Evolutionary conservation across 2,113 vertebrate genomes (phyloP).

Genomic region (Actenoides hombroni): DNA sequence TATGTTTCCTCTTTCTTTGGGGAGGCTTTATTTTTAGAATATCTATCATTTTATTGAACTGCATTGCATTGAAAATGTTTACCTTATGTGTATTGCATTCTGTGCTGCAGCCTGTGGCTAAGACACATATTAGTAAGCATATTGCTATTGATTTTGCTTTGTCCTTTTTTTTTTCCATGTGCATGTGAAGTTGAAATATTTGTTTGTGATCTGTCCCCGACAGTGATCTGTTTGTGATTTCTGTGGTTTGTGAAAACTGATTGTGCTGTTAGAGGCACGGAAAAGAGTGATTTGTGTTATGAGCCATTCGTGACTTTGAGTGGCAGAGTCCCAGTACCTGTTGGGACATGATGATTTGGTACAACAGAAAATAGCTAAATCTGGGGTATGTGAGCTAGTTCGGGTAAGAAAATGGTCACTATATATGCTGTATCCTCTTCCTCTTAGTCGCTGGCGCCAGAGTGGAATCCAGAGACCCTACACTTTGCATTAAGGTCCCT

Average conservation of each 20-base stretch:
- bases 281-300: not conserved
- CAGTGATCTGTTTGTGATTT: conserved; percentile 5
- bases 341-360: not conserved
- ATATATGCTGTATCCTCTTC: not conserved
- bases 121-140: conserved; percentile 31
- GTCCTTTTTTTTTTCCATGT: not conserved
- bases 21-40: conserved; percentile 39
- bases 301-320: not conserved
- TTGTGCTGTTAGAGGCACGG: not conserved
- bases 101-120: conserved; percentile 33
- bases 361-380: not conserved
- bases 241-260: not conserved
- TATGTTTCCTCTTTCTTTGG: conserved; percentile 16
- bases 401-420: not conserved
- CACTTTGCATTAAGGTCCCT: rapidly evolving
- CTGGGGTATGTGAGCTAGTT: not conserved
- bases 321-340: not conserved
- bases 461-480: not conserved
- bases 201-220: conserved; percentile 1
- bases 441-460: not conserved
- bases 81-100: conserved; percentile 37
- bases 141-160: conserved; percentile 62
- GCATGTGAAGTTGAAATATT: conserved; percentile 28
- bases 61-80: not conserved
- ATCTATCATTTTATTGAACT: conserved; percentile 48